Conservation (phyloP, 2,113 vertebrate genomes). For the Falco punctatus region DNA sequence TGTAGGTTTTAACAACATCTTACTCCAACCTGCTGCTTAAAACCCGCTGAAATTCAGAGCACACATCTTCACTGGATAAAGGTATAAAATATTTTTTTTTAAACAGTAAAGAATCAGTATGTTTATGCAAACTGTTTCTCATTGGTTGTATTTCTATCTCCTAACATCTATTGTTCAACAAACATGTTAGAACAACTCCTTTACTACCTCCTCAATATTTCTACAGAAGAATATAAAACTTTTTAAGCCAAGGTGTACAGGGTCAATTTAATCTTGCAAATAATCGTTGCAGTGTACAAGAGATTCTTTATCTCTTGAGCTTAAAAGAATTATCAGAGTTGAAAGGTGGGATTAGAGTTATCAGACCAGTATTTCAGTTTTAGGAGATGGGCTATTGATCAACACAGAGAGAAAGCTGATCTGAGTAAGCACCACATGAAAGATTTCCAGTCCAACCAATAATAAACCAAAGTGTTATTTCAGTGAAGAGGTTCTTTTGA, state of each 20-base stretch:
- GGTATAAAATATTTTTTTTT: not conserved
- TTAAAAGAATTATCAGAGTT: slow-evolving; percentile 35
- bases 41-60: not conserved
- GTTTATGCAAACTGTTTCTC: not conserved
- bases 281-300: slow-evolving; percentile 53
- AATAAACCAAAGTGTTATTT: not conserved
- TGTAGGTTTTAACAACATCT: not conserved
- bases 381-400: slow-evolving; percentile 6
- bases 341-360: slow-evolving; percentile 62
- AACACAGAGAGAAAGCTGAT: not conserved
- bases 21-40: not conserved
- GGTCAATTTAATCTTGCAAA: slow-evolving; percentile 64
- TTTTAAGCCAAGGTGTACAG: slow-evolving; percentile 29
- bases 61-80: not conserved
- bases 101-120: not conserved
- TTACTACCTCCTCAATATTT: not conserved
- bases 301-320: slow-evolving; percentile 23
- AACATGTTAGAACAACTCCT: not conserved
- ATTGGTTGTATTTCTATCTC: not conserved
- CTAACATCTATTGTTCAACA: not conserved
- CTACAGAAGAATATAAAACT: not conserved
- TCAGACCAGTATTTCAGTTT: slow-evolving; percentile 36
- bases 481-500: not conserved
- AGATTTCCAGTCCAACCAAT: not conserved
- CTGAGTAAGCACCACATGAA: not conserved